Evolutionary conservation across 2,888 invertebrate species (phyloP).

Genomic region (Tromatobia lineatoria): DNA sequence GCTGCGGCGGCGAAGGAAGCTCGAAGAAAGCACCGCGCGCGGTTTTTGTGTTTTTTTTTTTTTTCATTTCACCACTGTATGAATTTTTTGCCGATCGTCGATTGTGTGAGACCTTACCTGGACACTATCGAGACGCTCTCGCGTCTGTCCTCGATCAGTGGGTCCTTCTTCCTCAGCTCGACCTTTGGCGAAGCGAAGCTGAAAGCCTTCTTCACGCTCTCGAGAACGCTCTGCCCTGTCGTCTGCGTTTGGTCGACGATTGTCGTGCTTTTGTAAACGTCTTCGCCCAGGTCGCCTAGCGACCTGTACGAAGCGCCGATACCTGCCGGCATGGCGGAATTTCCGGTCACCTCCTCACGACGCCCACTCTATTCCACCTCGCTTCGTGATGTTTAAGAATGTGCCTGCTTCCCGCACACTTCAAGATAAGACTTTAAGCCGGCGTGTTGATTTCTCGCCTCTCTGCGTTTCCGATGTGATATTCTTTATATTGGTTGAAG

Average conservation of each 20-base stretch:
- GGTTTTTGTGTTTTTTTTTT: conserved; percentile 8
- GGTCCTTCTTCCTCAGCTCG: conserved; percentile 84
- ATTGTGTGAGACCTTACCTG: conserved; percentile 79
- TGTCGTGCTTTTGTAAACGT: conserved; percentile 89
- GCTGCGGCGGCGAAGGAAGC: conserved; percentile 62
- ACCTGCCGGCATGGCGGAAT: conserved; percentile 88
- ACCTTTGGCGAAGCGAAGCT: conserved; percentile 85
- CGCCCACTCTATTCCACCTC: conserved; percentile 32
- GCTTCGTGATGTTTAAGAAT: conserved; percentile 26
- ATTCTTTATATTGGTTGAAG: conserved; percentile 41
- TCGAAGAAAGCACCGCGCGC: conserved; percentile 63
- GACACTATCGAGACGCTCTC: conserved; percentile 84
- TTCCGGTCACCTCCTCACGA: conserved; percentile 62
- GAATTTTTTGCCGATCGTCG: not conserved
- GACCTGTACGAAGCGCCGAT: conserved; percentile 89
- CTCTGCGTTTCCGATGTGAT: conserved; percentile 65
- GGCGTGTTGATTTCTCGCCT: not conserved
- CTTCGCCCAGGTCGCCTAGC: conserved; percentile 87
- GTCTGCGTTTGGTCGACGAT: conserved; percentile 86
- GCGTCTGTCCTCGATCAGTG: conserved; percentile 83
- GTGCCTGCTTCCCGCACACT: not conserved
- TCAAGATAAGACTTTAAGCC: not conserved
- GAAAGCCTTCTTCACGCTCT: conserved; percentile 88
- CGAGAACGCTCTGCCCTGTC: conserved; percentile 86
- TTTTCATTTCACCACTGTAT: not conserved